Evolutionary conservation across 2,113 vertebrate species (phyloP), one percentile per base, ranked within the genome.

Genomic region (Petromus typicus): DNA sequence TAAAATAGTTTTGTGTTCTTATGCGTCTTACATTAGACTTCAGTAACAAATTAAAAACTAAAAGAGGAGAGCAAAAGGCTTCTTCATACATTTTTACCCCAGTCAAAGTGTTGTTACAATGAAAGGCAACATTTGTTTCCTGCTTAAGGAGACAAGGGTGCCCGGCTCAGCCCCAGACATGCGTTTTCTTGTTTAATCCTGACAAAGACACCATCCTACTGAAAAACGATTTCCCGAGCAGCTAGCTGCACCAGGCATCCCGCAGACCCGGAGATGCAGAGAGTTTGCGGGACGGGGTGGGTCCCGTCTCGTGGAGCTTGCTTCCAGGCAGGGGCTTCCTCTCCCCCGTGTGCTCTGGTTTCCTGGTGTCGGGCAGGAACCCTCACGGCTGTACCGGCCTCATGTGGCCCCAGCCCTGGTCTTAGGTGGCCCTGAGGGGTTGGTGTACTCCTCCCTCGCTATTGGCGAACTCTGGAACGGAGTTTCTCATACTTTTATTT

Each of bases 181-280:
- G 64, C 1, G 4, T 71, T 78, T 94, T 96, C 86, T 87, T 86
- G 64, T 78, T 95, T 48, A 54, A 76, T 48, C 54, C 54, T 80
- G 57, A 86, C 25, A n/a, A 37, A 7, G 2, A 30, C 22, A 32
- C 43, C 73, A n/a, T 9, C 69, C 67, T 73, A n/a, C 3, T 40
- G 14, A 48, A 69, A 73, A 93, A 13, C 18, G 1, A 27, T 17
- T 80, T 23, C 18, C 20, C 2, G 75, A 51, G 63, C 3, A 18
- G 56, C 73, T 30, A 1, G 59, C n/a, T 16, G 23, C 13, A 11
- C 32, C 40, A 45, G 51, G 23, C 16, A 7, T 30, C 48, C 56
- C 16, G 43, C 37, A 66, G 90, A 63, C 59, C 57, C 37, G 2
- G 34, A 80, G 54, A 78, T 3, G 13, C 12, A 45, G 25, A 75